Evolutionary conservation across 2,888 invertebrate species (phyloP).

Genomic region (Mythimna albipuncta): DNA sequence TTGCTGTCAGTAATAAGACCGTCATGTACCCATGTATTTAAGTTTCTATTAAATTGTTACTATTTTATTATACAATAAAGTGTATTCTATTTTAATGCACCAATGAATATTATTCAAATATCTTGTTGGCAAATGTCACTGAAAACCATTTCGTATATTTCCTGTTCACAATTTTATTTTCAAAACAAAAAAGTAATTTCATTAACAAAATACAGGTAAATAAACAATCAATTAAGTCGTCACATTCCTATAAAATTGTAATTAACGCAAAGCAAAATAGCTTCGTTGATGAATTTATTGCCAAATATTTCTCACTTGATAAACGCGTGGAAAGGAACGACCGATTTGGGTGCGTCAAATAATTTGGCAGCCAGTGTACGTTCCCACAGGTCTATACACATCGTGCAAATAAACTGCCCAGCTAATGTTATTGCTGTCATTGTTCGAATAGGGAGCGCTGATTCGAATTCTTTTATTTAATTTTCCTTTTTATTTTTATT

Average conservation of each 20-base stretch:
- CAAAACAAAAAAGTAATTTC: background rate
- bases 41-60: too few relatives aligned
- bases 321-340: slow-evolving; percentile 11
- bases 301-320: slow-evolving; percentile 39
- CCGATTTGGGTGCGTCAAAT: slow-evolving; percentile 40
- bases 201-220: background rate
- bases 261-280: background rate
- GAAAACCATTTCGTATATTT: background rate
- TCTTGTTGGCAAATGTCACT: background rate
- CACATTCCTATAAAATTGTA: background rate
- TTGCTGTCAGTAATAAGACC: too few relatives aligned
- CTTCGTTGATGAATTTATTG: slow-evolving; percentile 12
- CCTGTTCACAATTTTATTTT: background rate
- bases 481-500: slow-evolving; percentile 12
- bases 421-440: slow-evolving; percentile 43
- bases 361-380: slow-evolving; percentile 52
- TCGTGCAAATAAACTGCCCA: slow-evolving; percentile 52
- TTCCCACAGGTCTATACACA: slow-evolving; percentile 55
- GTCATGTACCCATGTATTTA: too few relatives aligned
- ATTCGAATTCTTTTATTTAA: slow-evolving; percentile 12
- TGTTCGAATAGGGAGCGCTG: slow-evolving; percentile 27
- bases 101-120: too few relatives aligned
- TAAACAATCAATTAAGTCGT: background rate
- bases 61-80: too few relatives aligned
- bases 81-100: too few relatives aligned